Evolutionary conservation across 2,113 vertebrate species (phyloP), one percentile per base, ranked within the genome.

Genomic region (Galeopterus variegatus): DNA sequence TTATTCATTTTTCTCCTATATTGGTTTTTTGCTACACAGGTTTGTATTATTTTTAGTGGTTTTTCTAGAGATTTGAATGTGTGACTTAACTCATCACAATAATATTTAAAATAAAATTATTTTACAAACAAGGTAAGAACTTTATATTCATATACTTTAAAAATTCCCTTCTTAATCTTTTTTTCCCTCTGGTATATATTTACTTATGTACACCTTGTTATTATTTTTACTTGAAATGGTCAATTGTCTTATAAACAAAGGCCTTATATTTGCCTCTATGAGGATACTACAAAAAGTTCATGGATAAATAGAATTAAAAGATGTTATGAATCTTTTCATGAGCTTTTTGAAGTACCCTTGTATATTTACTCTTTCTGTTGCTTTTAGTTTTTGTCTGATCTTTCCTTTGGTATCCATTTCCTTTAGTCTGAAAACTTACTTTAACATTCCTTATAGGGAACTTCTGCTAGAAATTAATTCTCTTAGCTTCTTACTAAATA

Each of bases 31-130:
- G 19, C 21, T 72, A 18, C 33, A 36, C 26, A 11, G 52, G 14
- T 45, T 26, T 84, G 2, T 84, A 1, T 62, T 77, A 41, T n/a
- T 70, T 90, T 90, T 79, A 86, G 70, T 60, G 48, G 48, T 88
- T 94, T 88, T 19, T 88, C 36, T 33, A 79, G 33, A 90, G 6
- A 67, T 86, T 75, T 92, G 48, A 85, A 64, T 62, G 73, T 62
- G 14, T 0, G 52, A 6, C 3, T 62, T 69, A 60, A 17, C 18
- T 94, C 84, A 80, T 54, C 3, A 88, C 15, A 94, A 72, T 72
- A 24, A 77, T 41, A 18, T 48, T 72, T 60, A 72, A 48, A 50
- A 62, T 62, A 69, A 88, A 52, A 26, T 58, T 95, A 84, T 60
- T 93, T 95, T 33, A 86, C 33, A 90, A 60, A 24, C 3, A 88